Conservation (phyloP, 2,888 invertebrate species). For the Brachyptera risi region DNA sequence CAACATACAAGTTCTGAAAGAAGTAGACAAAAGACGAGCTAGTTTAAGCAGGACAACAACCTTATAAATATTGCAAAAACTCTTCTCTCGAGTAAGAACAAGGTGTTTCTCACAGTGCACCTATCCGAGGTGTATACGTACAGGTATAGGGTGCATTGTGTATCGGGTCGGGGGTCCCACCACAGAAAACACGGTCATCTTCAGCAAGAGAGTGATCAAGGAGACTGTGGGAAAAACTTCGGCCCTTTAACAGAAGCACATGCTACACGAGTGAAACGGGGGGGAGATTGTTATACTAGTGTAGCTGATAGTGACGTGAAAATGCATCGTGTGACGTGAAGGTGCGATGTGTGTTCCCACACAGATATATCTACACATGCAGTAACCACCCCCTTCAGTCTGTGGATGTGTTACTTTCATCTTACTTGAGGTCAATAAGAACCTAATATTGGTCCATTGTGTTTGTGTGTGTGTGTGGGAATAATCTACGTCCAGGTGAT, state of each 20-base stretch:
- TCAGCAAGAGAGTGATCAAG: not conserved
- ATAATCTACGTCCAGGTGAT: not conserved
- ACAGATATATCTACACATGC: too few species aligned
- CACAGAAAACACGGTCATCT: slow-evolving; percentile 1
- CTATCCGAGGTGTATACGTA: not conserved
- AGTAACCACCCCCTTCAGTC: not conserved
- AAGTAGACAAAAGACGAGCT: not conserved
- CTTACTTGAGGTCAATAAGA: not conserved
- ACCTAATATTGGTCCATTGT: slow-evolving; percentile 1
- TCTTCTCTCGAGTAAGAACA: slow-evolving; percentile 7
- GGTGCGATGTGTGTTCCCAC: not conserved
- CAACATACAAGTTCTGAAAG: not conserved
- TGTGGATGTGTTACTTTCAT: not conserved
- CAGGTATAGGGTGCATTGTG: not conserved
- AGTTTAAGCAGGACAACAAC: slow-evolving; percentile 20
- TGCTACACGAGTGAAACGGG: not conserved
- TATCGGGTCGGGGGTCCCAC: not conserved
- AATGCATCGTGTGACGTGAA: not conserved
- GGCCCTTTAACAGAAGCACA: not conserved
- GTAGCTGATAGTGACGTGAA: too few species aligned
- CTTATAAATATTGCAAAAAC: slow-evolving; percentile 3
- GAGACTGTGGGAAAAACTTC: not conserved
- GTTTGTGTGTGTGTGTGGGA: slow-evolving; percentile 5
- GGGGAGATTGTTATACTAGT: too few species aligned
- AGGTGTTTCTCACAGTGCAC: slow-evolving; percentile 19